phyloP scores from a whole-genome alignment of 2,797 vertebrate genomes.

The Parambassis ranga region DNA sequence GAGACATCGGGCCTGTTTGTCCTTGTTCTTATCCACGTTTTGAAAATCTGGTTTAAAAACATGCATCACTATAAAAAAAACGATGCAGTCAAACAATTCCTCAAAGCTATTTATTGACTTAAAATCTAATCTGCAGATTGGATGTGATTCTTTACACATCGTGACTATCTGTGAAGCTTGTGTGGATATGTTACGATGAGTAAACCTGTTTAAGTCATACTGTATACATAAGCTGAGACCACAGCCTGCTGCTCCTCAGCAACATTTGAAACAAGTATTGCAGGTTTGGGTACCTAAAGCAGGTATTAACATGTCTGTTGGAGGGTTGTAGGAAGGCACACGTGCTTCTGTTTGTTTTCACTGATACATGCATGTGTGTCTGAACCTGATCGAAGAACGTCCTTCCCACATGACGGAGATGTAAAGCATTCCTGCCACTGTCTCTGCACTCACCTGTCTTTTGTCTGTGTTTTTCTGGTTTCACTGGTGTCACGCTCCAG shows the following conservation, averaged over 20 bases:
- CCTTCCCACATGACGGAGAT: conserved; percentile 16
- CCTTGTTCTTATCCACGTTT: neutral
- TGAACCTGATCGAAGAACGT: conserved; percentile 4
- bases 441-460: neutral
- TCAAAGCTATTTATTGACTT: neutral
- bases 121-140: conserved; percentile 21
- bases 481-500: too few species aligned
- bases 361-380: conserved; percentile 31
- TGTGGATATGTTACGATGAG: conserved; percentile 19
- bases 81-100: neutral
- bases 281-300: conserved; percentile 29
- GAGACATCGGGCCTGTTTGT: neutral
- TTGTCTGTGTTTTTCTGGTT: neutral
- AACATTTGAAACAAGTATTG: conserved; percentile 26
- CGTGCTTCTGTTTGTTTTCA: conserved; percentile 52
- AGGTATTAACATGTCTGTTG: neutral
- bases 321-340: neutral
- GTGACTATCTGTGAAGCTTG: neutral
- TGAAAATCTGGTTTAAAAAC: conserved; percentile 13
- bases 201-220: conserved; percentile 29
- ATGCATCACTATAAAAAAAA: neutral
- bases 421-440: neutral
- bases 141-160: neutral
- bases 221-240: neutral
- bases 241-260: neutral